Evolutionary conservation across 2,888 invertebrate genomes (phyloP), one percentile per base, ranked within the genome.

Genomic region (Machimus atricapillus): DNA sequence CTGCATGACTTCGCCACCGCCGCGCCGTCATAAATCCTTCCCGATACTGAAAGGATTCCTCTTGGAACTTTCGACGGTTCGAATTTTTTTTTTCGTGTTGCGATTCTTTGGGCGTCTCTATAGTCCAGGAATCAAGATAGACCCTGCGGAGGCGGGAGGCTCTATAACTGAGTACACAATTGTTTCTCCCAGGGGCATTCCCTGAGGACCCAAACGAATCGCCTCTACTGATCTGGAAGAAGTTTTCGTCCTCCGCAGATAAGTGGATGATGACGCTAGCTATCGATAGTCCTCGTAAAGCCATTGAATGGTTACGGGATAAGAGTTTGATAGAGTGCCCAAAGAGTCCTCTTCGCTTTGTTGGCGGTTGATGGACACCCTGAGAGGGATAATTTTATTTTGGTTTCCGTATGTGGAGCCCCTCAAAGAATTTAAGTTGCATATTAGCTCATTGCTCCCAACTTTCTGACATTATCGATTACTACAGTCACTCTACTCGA

Each of bases 1-100:
- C 52, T 85, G 74, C 74, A 85, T 46, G 85, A 58, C 12, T 66
- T 19, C 16, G 43, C 43, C 43, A 14, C 43, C 43, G 56, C n/a
- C 40, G 40, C 73, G 74, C 43, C 74, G 74, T 85, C 85, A 85
- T 85, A 85, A 85, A 85, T 85, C 74, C 74, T 74, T 27, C 23
- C 74, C 85, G 85, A 85, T 85, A 85, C 74, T 74, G 74, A 85
- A 85, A 85, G 85, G 85, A 85, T 85, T 85, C 74, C 27, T 27
- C 46, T 85, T 46, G 74, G 43, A 23, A 73, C 74, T 46, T 74
- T 16, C 85, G n/a, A 66, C 66, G 66, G 66, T 27, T 19, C 23
- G 0, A 0, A n/a, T 58, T 58, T 66, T 66, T 66, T 66, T 66
- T 23, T 27, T 19, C 19, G 8, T n/a, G 19, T 66, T 66, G 23